Percentiles rank a stretch among this genome's conserved stretches.
Evolutionary conservation across 2,113 vertebrate genomes (phyloP).

Genomic region (Peucedramus taeniatus): DNA sequence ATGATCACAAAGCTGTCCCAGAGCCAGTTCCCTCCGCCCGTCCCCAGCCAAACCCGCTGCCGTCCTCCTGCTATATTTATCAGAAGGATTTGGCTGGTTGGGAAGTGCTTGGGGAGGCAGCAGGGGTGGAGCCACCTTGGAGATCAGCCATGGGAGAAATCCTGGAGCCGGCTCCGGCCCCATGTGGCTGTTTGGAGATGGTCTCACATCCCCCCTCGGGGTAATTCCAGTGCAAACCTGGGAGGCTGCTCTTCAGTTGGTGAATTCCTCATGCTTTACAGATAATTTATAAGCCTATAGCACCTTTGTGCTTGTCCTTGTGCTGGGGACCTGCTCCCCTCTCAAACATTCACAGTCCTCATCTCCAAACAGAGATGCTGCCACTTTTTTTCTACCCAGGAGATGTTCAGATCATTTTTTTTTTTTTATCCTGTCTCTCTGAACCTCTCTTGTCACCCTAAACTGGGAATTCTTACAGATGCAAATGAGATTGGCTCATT

Average conservation of each 20-base stretch:
- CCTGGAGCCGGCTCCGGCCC: not conserved
- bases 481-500: not conserved
- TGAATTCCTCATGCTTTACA: not conserved
- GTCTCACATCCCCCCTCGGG: not conserved
- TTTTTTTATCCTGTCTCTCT: not conserved
- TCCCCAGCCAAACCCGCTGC: not conserved
- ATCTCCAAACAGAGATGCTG: not conserved
- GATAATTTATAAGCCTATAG: not conserved
- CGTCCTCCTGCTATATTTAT: slow-evolving; percentile 13
- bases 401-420: not conserved
- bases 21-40: not conserved
- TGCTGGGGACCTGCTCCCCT: not conserved
- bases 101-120: not conserved
- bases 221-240: not conserved
- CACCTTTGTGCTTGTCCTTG: not conserved
- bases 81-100: not conserved
- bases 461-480: not conserved
- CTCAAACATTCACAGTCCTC: not conserved
- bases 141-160: slow-evolving; percentile 8
- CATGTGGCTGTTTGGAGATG: not conserved
- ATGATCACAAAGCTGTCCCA: not conserved
- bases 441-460: rapidly evolving
- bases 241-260: not conserved
- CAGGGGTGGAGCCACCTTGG: not conserved
- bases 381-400: not conserved